Percentiles rank a stretch among this genome's conserved stretches.
phyloP scores from a whole-genome alignment of 2,797 vertebrate species.

The Xiphophorus birchmanni region DNA sequence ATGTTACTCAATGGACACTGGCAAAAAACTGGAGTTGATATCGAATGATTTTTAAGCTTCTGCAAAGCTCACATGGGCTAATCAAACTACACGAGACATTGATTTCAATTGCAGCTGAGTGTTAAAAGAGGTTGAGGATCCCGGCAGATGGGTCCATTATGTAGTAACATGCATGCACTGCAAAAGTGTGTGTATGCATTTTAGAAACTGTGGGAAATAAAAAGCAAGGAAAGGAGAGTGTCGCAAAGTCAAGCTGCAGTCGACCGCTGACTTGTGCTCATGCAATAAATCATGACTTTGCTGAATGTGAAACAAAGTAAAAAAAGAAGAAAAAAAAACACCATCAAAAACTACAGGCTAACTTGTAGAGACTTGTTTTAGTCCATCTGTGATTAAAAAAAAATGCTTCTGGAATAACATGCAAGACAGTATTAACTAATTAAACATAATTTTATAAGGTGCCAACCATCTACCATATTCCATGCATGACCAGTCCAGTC shows the following conservation, averaged over 20 bases:
- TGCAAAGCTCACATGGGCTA: constrained; percentile 46
- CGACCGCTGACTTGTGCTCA: constrained; percentile 42
- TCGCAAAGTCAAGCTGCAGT: constrained; percentile 56
- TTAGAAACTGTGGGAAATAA: constrained; percentile 45
- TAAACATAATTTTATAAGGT: constrained; percentile 32
- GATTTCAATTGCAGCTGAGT: constrained; percentile 57
- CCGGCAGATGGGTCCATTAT: constrained; percentile 54
- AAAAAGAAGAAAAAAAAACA: neutral
- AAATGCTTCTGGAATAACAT: constrained; percentile 36
- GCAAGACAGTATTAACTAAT: constrained; percentile 37
- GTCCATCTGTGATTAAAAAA: constrained; percentile 32
- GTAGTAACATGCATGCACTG: constrained; percentile 67
- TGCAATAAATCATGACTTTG: constrained; percentile 39
- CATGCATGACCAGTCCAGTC: constrained; percentile 69
- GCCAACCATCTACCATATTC: constrained; percentile 35
- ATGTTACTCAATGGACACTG: constrained; percentile 30
- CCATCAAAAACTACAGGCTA: neutral
- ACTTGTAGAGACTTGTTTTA: constrained; percentile 33
- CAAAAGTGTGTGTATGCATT: constrained; percentile 38
- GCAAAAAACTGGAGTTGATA: constrained; percentile 22
- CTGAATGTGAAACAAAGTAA: constrained; percentile 36
- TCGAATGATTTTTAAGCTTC: constrained; percentile 13
- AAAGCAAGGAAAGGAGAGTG: constrained; percentile 32
- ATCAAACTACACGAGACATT: constrained; percentile 50
- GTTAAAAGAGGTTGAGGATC: constrained; percentile 59